Base-by-base conservation (phyloP, 2,113 vertebrate species). In the Gambusia affinis region DNA sequence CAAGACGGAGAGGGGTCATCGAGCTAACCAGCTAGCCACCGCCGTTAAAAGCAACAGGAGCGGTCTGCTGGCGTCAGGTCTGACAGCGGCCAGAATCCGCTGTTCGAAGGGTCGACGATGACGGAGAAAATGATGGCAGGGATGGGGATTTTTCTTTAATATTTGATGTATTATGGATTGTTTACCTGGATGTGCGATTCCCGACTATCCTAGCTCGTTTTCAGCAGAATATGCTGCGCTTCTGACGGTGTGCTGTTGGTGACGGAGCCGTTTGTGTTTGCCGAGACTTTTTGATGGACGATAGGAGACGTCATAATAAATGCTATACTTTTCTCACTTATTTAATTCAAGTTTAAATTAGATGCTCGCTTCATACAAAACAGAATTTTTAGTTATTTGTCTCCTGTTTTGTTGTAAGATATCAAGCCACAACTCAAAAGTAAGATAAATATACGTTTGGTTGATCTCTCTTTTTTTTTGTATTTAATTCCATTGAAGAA, bases 131-230 rank as follows among this genome's bases (percentile, higher is more conserved):
- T 37, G 31, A 54, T 75, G 61, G 44, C 4, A 7, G 73, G 73
- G 79, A 68, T 12, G 75, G 69, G 84, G 73, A 71, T 62, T 67
- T 76, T 61, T 27, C 63, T 82, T 86, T 86, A 80, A 87, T 85
- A 82, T 85, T 79, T 76, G 79, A 75, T 83, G 87, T 87, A 91
- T 90, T 89, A 47, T 87, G 84, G 76, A 86, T 93, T 95, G 94
- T 94, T 95, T 95, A 95, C 94, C 94, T 95, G 94, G 82, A 91
- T 90, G 67, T 88, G 90, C 93, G 92, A 94, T 94, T 94, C 93
- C 94, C 93, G 92, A 94, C 91, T 94, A 91, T 94, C 92, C 92
- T 90, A 92, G 91, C 92, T 94, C 90, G 89, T 82, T 92, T 91
- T 90, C 92, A 91, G 91, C 87, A 89, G 89, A 93, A 94, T 91